Percentiles rank a stretch among this genome's conserved stretches.
These are phyloP conservation scores for Grallaria varia DNA, from an alignment of 2,113 vertebrate genomes.

Conservation along the genomic window DNA sequence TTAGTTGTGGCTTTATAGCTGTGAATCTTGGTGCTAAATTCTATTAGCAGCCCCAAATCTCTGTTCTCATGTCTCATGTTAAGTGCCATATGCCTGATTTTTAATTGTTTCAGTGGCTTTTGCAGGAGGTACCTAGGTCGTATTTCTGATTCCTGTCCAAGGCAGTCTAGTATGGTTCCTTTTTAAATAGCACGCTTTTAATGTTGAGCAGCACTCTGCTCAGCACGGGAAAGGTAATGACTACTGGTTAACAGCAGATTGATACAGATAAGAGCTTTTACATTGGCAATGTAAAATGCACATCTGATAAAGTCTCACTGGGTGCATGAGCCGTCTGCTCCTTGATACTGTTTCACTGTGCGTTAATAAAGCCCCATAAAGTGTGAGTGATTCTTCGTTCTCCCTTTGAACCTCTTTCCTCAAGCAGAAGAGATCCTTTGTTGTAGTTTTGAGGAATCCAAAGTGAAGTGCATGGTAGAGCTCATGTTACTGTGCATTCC, in stretches of 20 bases:
- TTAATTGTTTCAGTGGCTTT: not conserved
- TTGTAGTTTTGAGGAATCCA: not conserved
- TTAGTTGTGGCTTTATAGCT: not conserved
- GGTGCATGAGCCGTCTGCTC: not conserved
- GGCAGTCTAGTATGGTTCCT: not conserved
- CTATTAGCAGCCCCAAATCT: not conserved
- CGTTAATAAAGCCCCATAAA: not conserved
- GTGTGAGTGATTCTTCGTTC: not conserved
- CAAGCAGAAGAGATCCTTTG: not conserved
- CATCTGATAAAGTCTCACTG: not conserved
- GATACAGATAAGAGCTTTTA: not conserved
- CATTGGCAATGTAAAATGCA: not conserved
- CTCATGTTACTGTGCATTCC: not conserved
- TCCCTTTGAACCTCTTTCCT: not conserved
- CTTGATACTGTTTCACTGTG: not conserved
- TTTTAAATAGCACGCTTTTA: not conserved
- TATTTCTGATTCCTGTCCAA: not conserved
- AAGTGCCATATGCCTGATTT: not conserved
- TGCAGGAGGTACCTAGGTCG: not conserved
- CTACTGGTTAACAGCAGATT: not conserved
- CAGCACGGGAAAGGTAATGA: not conserved
- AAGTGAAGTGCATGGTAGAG: not conserved
- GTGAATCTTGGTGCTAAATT: not conserved
- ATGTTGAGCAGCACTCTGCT: not conserved
- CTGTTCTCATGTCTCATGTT: not conserved